These are phyloP conservation scores for Grus americana DNA, from an alignment of 2,113 vertebrate species.

Conservation along the genomic window DNA sequence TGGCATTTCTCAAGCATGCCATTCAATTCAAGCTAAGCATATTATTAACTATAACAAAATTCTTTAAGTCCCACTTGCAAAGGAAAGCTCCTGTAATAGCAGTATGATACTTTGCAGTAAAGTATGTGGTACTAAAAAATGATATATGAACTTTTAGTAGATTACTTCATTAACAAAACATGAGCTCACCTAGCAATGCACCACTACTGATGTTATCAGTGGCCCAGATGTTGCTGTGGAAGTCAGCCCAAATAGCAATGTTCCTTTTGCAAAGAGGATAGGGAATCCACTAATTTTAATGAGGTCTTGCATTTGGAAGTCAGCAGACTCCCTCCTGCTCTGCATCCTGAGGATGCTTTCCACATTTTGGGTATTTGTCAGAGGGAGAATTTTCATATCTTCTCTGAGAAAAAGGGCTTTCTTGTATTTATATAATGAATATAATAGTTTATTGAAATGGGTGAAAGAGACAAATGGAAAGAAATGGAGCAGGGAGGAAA, in stretches of 20 bases:
- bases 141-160: conserved; percentile 33
- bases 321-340: conserved; percentile 18
- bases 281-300: conserved; percentile 52
- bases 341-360: background rate
- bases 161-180: conserved; percentile 69
- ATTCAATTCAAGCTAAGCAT: background rate
- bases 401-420: background rate
- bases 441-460: background rate
- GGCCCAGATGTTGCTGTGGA: conserved; percentile 61
- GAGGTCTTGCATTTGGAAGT: conserved; percentile 22
- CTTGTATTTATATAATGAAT: background rate
- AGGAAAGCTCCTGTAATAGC: conserved; percentile 4
- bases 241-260: conserved; percentile 55
- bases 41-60: background rate
- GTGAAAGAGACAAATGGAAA: background rate
- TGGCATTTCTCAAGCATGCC: background rate
- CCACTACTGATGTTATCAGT: conserved; percentile 63
- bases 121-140: conserved; percentile 37
- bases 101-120: background rate
- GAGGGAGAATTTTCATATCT: background rate
- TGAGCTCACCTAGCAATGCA: conserved; percentile 66
- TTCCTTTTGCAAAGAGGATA: conserved; percentile 30
- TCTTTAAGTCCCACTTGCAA: background rate
- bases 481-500: background rate
- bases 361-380: background rate